Conservation (phyloP, 2,797 vertebrate genomes). For the Acanthopagrus latus region DNA sequence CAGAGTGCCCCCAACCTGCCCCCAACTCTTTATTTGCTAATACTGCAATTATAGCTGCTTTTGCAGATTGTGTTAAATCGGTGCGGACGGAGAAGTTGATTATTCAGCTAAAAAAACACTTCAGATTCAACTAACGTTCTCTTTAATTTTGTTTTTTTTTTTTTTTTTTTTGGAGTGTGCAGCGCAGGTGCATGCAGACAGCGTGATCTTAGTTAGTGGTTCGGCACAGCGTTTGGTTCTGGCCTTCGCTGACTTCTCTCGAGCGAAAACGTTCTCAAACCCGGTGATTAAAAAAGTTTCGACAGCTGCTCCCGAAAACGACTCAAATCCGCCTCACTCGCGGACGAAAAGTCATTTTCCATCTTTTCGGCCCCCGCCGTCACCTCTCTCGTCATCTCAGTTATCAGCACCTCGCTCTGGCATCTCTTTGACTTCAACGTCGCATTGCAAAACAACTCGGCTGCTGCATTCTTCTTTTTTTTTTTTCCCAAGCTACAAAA, state of each 20-base stretch:
- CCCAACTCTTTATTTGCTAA: conserved; percentile 65
- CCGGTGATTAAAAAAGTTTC: conserved; percentile 42
- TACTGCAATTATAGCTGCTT: conserved; percentile 51
- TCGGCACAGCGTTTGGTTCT: neutral
- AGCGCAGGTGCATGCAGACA: neutral
- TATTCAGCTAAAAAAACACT: conserved; percentile 32
- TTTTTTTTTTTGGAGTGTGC: neutral
- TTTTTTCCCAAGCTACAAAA: conserved; percentile 36
- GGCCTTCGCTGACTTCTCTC: neutral
- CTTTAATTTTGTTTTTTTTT: no score
- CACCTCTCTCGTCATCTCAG: conserved; percentile 46
- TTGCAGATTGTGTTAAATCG: conserved; percentile 57
- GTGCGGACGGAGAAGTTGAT: conserved; percentile 33
- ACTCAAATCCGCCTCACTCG: conserved; percentile 34
- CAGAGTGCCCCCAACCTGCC: conserved; percentile 64
- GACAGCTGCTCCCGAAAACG: conserved; percentile 9
- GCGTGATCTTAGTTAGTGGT: neutral
- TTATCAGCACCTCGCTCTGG: conserved; percentile 54
- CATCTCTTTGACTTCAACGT: conserved; percentile 38
- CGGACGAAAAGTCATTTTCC: conserved; percentile 26
- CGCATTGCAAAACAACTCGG: conserved; percentile 47
- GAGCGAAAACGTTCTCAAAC: conserved; percentile 18
- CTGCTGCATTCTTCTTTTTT: conserved; percentile 20
- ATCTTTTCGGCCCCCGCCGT: conserved; percentile 9
- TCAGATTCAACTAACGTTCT: conserved; percentile 16